Conservation (phyloP, 2,113 vertebrate species). For the Cyprinodon tularosa region DNA sequence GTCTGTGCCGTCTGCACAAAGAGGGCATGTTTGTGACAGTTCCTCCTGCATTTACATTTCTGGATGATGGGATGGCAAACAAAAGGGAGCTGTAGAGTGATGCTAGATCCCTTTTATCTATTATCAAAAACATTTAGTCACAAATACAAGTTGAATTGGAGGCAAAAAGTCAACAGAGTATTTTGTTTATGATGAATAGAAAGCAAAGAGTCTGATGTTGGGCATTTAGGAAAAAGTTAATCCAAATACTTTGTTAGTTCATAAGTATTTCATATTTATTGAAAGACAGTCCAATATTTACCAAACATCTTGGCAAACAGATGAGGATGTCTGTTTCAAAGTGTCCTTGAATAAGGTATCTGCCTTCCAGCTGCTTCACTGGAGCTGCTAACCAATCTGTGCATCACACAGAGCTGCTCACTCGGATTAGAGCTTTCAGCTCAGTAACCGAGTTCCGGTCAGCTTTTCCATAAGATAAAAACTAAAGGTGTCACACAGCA, state of each 20-base stretch:
- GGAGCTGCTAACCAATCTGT: constrained; percentile 31
- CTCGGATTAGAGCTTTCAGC: constrained; percentile 27
- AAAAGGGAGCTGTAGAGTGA: background rate
- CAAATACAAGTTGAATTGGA: background rate
- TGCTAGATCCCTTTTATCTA: constrained; percentile 8
- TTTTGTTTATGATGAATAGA: constrained; percentile 11
- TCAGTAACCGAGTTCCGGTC: constrained; percentile 23
- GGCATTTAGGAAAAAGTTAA: background rate
- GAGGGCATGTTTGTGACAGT: constrained; percentile 69
- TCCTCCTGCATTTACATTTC: constrained; percentile 48
- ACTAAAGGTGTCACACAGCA: too few species aligned
- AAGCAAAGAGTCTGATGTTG: background rate
- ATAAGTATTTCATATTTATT: background rate
- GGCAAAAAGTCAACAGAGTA: constrained; percentile 2
- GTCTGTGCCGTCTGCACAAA: constrained; percentile 64
- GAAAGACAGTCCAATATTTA: background rate
- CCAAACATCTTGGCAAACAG: constrained; percentile 6
- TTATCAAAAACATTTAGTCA: constrained; percentile 19
- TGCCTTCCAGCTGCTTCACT: constrained; percentile 32
- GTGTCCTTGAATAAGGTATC: constrained; percentile 44
- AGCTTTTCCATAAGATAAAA: constrained; percentile 10
- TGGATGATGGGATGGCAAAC: constrained; percentile 32
- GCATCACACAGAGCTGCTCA: constrained; percentile 17
- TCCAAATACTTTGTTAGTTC: background rate
- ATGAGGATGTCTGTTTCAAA: constrained; percentile 34